A percentile compares a stretch with the other conserved stretches of the same genome.
Evolutionary conservation across 1,140 invertebrate genomes (phyloP).

Genomic region (Penaeus indicus): DNA sequence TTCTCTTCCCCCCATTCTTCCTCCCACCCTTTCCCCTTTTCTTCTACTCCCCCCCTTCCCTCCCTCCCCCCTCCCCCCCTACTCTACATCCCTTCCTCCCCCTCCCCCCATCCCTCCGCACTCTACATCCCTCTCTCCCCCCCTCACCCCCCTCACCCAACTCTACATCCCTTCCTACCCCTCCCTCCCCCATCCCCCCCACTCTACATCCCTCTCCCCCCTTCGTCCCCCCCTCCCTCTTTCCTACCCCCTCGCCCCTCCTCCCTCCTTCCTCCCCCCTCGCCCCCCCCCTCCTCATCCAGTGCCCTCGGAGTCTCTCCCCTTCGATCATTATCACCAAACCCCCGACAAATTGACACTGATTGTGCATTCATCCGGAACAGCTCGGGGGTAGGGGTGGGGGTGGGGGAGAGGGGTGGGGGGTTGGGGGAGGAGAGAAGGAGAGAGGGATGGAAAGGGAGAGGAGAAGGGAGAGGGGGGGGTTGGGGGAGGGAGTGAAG

Average conservation of each 20-base stretch:
- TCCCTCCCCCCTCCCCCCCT: too few species aligned
- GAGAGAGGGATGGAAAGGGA: too few species aligned
- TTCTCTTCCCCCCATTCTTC: not conserved
- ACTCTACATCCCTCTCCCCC: not conserved
- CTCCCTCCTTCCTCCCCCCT: not conserved
- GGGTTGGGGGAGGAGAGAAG: too few species aligned
- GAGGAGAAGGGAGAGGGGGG: too few species aligned
- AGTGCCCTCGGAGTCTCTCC: constrained; percentile 34
- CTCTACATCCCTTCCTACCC: too few species aligned
- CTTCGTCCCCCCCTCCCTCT: not conserved
- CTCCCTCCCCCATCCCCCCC: not conserved
- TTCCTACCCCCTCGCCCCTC: not conserved
- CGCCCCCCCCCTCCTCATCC: not conserved
- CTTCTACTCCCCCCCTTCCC: not conserved
- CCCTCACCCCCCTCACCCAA: not conserved
- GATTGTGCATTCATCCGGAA: constrained; percentile 50
- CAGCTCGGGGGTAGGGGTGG: too few species aligned
- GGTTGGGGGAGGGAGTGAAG: too few species aligned
- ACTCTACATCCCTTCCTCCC: too few species aligned
- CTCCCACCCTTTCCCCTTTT: not conserved
- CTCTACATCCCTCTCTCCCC: not conserved
- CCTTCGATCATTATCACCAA: constrained; percentile 55
- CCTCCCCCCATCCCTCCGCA: not conserved
- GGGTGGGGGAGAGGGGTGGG: too few species aligned
- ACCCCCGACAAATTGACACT: constrained; percentile 60